Percentiles rank a stretch among this genome's conserved stretches.
Conservation (phyloP, 2,113 vertebrate genomes). For the Phyllostomus discolor region DNA sequence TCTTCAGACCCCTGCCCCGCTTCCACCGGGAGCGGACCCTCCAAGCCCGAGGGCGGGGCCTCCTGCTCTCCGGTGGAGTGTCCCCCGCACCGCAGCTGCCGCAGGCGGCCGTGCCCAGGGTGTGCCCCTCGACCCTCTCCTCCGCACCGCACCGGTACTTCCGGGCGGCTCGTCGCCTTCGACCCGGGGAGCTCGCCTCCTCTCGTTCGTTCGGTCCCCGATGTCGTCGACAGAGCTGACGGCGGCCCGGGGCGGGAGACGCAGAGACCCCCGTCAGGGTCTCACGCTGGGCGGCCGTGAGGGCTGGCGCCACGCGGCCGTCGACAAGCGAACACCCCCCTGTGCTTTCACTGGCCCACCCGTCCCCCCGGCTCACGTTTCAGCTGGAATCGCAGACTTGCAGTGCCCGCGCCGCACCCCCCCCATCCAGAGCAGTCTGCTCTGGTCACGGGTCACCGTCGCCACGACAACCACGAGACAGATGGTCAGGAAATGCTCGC, state of each 20-base stretch:
- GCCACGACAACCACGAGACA: too few species aligned
- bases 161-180: background rate
- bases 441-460: too few species aligned
- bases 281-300: too few species aligned
- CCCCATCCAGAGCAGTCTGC: too few species aligned
- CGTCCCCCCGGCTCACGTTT: background rate
- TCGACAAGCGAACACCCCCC: accelerated
- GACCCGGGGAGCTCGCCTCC: too few species aligned
- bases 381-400: background rate
- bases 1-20: too few species aligned
- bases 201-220: background rate
- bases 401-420: too few species aligned
- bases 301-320: background rate
- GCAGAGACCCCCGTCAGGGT: background rate
- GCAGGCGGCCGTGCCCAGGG: background rate
- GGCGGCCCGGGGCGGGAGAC: background rate
- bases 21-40: accelerated
- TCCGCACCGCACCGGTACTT: background rate
- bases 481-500: too few species aligned
- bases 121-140: background rate
- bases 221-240: accelerated
- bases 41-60: accelerated
- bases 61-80: too few species aligned
- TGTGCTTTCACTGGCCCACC: background rate
- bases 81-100: too few species aligned